A percentile compares a stretch with the other conserved stretches of the same genome.
Conservation (phyloP, 2,797 vertebrate species). For the Coregonus ussuriensis region DNA sequence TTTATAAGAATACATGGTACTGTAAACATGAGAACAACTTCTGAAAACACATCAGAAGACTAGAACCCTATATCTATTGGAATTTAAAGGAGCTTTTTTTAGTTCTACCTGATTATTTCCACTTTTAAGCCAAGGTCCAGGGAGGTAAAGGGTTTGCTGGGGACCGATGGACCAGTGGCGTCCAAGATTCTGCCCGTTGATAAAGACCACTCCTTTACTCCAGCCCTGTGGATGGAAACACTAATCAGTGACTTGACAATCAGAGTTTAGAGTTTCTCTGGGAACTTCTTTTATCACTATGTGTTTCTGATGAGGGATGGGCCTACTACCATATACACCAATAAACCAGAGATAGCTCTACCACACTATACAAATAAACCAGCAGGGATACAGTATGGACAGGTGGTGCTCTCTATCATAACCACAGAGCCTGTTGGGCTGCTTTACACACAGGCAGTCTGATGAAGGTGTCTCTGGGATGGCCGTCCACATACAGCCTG, state of each 20-base stretch:
- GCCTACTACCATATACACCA: too few species aligned
- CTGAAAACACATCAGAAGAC: too few species aligned
- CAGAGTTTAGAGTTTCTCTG: neutral
- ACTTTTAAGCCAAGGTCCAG: conserved; percentile 82
- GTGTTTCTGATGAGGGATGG: neutral
- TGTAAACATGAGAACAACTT: too few species aligned
- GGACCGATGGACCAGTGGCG: conserved; percentile 90
- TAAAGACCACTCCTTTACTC: conserved; percentile 88
- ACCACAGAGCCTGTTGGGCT: neutral
- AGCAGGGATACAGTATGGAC: neutral
- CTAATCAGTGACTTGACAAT: neutral
- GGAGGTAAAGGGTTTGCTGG: conserved; percentile 89
- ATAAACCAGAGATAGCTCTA: neutral
- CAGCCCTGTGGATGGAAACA: conserved; percentile 77
- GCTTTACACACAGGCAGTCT: conserved; percentile 80
- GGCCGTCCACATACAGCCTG: conserved; percentile 67
- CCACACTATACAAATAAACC: neutral
- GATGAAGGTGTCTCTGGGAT: conserved; percentile 85
- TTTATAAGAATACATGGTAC: too few species aligned
- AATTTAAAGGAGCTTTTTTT: neutral
- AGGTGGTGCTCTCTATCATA: conserved; percentile 1
- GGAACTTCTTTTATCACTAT: neutral
- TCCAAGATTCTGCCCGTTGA: conserved; percentile 77
- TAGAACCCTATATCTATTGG: too few species aligned
- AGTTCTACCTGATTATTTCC: conserved; percentile 84